Conservation (phyloP, 2,797 vertebrate genomes). For the Phyllotis vaccarum region DNA sequence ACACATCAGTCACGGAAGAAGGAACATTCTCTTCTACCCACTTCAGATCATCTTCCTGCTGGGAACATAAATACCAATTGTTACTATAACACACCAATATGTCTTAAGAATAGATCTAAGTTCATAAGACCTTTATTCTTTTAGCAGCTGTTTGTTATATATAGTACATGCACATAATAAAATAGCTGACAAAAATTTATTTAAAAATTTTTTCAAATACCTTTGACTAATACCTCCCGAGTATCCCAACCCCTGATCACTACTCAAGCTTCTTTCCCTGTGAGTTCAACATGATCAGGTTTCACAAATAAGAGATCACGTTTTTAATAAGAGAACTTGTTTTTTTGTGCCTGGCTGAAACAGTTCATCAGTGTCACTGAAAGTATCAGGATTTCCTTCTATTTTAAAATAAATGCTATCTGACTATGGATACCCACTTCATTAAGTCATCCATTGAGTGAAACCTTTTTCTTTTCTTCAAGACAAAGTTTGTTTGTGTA, state of each 20-base stretch:
- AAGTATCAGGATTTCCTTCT: background rate
- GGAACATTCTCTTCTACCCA: slow-evolving; percentile 99
- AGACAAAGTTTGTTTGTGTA: background rate
- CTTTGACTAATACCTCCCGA: background rate
- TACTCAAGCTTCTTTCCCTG: background rate
- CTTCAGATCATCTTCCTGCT: slow-evolving; percentile 96
- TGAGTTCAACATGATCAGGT: background rate
- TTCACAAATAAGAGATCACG: background rate
- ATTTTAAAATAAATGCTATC: background rate
- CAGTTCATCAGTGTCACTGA: background rate
- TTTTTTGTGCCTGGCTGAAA: background rate
- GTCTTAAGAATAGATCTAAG: background rate
- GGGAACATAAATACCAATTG: slow-evolving; percentile 67
- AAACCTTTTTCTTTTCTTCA: background rate
- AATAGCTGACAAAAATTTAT: slow-evolving; percentile 33
- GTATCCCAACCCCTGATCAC: background rate
- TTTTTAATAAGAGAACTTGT: background rate
- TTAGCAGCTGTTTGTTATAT: slow-evolving; percentile 18
- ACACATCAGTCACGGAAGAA: slow-evolving; percentile 97
- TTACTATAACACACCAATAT: slow-evolving; percentile 59
- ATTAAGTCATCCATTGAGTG: background rate
- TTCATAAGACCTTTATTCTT: slow-evolving; percentile 40
- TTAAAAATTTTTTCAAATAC: background rate
- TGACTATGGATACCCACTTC: background rate
- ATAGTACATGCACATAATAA: slow-evolving; percentile 8